These are phyloP conservation scores for Tympanuchus pallidicinctus DNA, from an alignment of 2,113 vertebrate species.

Conservation along the genomic window DNA sequence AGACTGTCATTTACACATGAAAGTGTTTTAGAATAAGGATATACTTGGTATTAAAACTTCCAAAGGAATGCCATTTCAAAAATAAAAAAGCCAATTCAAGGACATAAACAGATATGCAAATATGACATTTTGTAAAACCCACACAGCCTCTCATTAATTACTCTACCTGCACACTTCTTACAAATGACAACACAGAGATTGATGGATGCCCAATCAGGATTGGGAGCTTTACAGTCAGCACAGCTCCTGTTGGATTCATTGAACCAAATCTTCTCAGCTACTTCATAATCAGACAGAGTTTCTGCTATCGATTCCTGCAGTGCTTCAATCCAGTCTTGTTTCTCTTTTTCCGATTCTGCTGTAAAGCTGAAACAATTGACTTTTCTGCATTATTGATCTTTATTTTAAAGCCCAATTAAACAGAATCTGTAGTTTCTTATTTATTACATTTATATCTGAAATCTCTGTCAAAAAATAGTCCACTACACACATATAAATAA, in stretches of 20 bases:
- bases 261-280: constrained; percentile 99
- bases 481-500: not conserved
- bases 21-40: not conserved
- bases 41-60: not conserved
- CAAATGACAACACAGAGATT: constrained; percentile 98
- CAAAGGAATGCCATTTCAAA: not conserved
- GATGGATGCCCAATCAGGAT: constrained; percentile 97
- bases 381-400: constrained; percentile 82
- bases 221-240: constrained; percentile 88
- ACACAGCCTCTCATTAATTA: constrained; percentile 51
- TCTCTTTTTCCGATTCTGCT: constrained; percentile 92
- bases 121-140: not conserved
- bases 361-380: constrained; percentile 93
- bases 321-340: constrained; percentile 94
- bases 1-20: not conserved
- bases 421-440: constrained; percentile 46
- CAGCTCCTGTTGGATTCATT: constrained; percentile 94
- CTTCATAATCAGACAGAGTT: constrained; percentile 98
- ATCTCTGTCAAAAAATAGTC: constrained; percentile 31
- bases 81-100: not conserved
- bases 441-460: constrained; percentile 55
- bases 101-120: constrained; percentile 25
- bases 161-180: constrained; percentile 95
- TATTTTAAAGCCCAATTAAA: constrained; percentile 85
- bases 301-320: constrained; percentile 95